Evolutionary conservation across 2,888 invertebrate species (phyloP), one percentile per base, ranked within the genome.

Genomic region (Cinara cedri): DNA sequence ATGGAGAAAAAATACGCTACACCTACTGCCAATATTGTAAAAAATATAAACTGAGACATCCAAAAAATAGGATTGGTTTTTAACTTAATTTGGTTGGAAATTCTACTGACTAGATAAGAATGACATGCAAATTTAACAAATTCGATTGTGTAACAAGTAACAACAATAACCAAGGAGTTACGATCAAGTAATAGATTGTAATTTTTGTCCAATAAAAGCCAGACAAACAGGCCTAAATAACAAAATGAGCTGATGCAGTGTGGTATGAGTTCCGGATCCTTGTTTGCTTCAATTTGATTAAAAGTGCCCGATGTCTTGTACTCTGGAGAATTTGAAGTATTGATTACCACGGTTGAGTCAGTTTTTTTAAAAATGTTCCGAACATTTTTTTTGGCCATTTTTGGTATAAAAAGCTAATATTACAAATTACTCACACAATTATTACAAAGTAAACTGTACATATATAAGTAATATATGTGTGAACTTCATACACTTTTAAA

Each of bases 1-100:
- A 92, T 88, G 21, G 90, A 89, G 8, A 89, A 86, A 4, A 89
- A 82, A 83, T 90, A 91, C 84, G 89, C 91, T 76, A 89, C 84
- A 55, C 87, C 85, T 57, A 87, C 86, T 42, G 88, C 87, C 44
- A 87, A 85, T 0, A 88, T 82, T 1, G 78, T 60, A 3, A 21
- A 68, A 1, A 57, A 16, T 16, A 70, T 21, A 60, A 78, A 78
- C 34, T 78, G 78, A n/a, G 51, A 51, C 13, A 51, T 8, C 68
- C 68, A 78, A 4, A 42, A 21, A 4, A 78, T 49, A 0, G 68
- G 68, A 19, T 78, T 78, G 13, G 4, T n/a, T 24, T 62, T 78
- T 0, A 24, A 34, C n/a, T 62, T 70, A 9, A 42, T 51, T 19
- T 62, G 78, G 11, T 70, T 57, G 16, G 78, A 42, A 16, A 51